Conservation (phyloP, 2,888 invertebrate genomes). For the Cantharis rustica region DNA sequence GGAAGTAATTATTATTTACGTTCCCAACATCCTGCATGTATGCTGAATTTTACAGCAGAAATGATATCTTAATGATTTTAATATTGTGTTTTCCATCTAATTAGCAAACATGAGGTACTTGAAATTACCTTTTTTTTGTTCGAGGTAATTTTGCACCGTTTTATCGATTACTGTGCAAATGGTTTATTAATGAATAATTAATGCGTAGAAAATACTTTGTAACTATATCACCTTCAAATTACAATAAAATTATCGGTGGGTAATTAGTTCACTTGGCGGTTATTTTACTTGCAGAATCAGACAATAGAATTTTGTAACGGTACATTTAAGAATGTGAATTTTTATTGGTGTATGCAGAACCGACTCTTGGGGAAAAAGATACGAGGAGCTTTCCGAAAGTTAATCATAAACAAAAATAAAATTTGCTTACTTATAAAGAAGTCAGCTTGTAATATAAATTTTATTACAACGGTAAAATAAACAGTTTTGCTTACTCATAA, state of each 20-base stretch:
- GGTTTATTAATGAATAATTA: background rate
- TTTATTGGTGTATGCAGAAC: background rate
- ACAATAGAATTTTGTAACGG: background rate
- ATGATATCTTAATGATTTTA: background rate
- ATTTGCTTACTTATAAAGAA: too few species aligned
- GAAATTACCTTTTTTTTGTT: background rate
- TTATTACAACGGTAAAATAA: background rate
- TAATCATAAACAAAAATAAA: background rate
- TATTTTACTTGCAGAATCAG: background rate
- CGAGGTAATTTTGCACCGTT: background rate
- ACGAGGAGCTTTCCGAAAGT: background rate
- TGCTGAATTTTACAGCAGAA: background rate
- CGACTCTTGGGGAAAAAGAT: background rate
- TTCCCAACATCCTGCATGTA: background rate
- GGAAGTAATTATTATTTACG: background rate
- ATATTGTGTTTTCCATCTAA: background rate
- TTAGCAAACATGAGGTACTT: background rate
- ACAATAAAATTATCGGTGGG: background rate
- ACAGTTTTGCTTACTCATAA: background rate
- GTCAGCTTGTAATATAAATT: too few species aligned
- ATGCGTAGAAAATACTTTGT: background rate
- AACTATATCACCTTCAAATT: background rate
- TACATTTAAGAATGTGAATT: background rate
- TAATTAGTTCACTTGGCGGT: background rate
- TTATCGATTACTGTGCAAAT: background rate